Base-by-base conservation (phyloP, 2,113 vertebrate species). In the Lagopus leucura region DNA sequence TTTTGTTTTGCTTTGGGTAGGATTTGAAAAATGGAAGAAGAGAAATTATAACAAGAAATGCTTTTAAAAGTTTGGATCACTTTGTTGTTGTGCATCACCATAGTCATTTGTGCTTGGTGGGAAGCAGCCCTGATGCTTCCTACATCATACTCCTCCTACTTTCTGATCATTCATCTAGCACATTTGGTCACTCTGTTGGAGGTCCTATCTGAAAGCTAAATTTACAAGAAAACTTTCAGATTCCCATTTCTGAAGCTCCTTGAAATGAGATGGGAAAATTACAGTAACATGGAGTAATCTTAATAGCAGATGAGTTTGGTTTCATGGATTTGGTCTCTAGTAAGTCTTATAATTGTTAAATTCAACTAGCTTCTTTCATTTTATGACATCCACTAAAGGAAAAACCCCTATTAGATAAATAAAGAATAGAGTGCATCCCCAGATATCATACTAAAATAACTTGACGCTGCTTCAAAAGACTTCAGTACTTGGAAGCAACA, bases 271-370 rank as follows among this genome's bases (percentile, higher is more conserved):
- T 70, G 16, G 7, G 27, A 70, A 82, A 81, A 90, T 75, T 60
- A 47, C 2, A 48, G 40, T 55, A 27, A 36, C 17, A 64, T 8
- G 43, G n/a, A 60, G 3, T 6, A 40, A 86, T 91, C 61, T 77
- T 63, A 89, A 78, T 27, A 92, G 22, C 8, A 86, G 13, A 88
- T 66, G 27, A 90, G 17, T 88, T 84, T 84, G 32, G 10, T 88
- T 77, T 76, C 73, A 42, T 57, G 38, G 28, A 34, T 66, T 85
- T 91, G 25, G 45, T 86, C 36, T 64, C 52, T n/a, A 40, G 20
- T 70, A 94, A 13, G 11, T 61, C 79, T 91, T 80, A 86, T 54
- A 95, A 93, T 93, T 94, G 72, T 28, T 90, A 83, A 90, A 92
- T 94, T 89, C 8, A 95, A 86, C 91, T 96, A 93, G 2, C n/a